Conservation (phyloP, 1,140 invertebrate genomes). For the Euura saliciscinereae region DNA sequence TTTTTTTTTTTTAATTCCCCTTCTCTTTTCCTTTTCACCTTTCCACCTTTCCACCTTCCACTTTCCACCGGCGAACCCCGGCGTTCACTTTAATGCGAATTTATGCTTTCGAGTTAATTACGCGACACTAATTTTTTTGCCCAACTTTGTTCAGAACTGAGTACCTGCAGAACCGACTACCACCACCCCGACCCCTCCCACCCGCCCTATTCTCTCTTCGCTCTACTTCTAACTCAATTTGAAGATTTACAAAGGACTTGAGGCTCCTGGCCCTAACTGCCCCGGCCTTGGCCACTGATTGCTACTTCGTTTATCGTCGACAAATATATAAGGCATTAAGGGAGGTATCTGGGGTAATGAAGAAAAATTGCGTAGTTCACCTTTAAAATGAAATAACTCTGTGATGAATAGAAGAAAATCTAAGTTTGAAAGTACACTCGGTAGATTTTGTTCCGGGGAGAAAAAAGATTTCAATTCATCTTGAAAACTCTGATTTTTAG, state of each 20-base stretch:
- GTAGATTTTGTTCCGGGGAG: too few species aligned
- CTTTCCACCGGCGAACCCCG: slow-evolving; percentile 22
- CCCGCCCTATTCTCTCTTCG: not conserved
- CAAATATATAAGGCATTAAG: not conserved
- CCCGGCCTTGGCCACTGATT: not conserved
- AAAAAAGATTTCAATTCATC: too few species aligned
- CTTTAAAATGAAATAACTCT: too few species aligned
- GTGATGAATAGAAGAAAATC: too few species aligned
- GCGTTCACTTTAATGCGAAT: slow-evolving; percentile 48
- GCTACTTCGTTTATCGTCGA: not conserved
- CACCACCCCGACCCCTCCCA: not conserved
- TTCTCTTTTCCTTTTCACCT: not conserved
- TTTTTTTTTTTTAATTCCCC: slow-evolving; percentile 7
- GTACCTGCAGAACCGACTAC: too few species aligned
- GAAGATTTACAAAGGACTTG: slow-evolving; percentile 3
- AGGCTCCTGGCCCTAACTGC: not conserved
- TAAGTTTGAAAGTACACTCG: too few species aligned
- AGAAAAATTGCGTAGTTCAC: too few species aligned
- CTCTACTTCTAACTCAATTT: slow-evolving; percentile 5
- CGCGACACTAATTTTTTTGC: slow-evolving; percentile 54
- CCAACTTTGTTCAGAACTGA: slow-evolving; percentile 40
- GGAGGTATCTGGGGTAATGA: too few species aligned
- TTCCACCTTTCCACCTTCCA: slow-evolving; percentile 19
- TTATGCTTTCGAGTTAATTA: slow-evolving; percentile 55
- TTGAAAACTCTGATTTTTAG: too few species aligned